Base-by-base conservation (phyloP, 2,888 invertebrate species). In the Tridacna crocea region DNA sequence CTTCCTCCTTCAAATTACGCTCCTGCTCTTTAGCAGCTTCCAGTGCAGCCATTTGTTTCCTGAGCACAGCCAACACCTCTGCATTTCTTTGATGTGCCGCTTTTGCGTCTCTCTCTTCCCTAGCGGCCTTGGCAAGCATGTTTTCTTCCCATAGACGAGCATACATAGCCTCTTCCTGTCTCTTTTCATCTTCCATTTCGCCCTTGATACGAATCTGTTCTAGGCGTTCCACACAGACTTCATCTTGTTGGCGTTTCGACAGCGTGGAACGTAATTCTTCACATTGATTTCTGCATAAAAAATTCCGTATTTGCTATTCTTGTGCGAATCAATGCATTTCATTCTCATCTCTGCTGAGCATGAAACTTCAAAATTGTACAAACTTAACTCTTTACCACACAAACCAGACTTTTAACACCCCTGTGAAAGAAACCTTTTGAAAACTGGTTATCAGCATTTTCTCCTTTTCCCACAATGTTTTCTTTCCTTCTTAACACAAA, bases 131-230 rank as follows among this genome's bases (percentile, higher is more conserved):
- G 19, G 93, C 92, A 55, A 90, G 82, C 85, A 92, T 92, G 80
- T 94, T 94, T 72, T 93, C 89, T 73, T 94, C 91, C 94, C 94
- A 94, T 61, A 94, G 88, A 26, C 91, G 85, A 36, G 93, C 93
- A 84, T 92, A 94, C 92, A 94, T 90, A 22, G 90, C 88, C 17
- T 94, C 93, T 72, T 94, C 91, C 47, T 90, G 90, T 63, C 85
- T 80, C 63, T 88, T 87, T 46, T 91, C 90, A n/a, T 82, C 77
- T 46, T 89, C 88, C 10, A 90, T 84, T 55, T 91, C 88, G 17
- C 90, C 91, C 66, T 90, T 91, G 47, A 90, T 89, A 10, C 89
- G 83, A 36, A 92, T 90, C 78, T 92, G 92, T 66, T 91, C 91
- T 12, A 93, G 83, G 17, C 93, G 88, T 83, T 94, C 94, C 6